Evolutionary conservation across 2,113 vertebrate species (phyloP).

Genomic region (Saimiri boliviensis): DNA sequence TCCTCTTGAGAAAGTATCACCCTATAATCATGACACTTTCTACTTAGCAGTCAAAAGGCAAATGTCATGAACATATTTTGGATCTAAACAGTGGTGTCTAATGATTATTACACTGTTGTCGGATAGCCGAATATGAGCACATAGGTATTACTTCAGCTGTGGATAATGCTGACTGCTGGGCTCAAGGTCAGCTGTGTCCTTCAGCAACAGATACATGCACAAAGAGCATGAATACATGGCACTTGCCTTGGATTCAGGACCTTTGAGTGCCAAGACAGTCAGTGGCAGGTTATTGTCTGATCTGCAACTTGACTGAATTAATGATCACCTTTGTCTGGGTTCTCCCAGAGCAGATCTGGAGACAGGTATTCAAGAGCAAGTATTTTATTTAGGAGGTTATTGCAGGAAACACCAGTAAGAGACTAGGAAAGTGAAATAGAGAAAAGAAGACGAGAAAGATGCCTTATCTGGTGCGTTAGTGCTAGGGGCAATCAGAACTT

Average conservation of each 20-base stretch:
- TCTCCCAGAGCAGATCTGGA: slow-evolving; percentile 3
- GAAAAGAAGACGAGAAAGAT: not conserved
- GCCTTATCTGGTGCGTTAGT: not conserved
- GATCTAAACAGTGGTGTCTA: not conserved
- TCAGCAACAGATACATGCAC: not conserved
- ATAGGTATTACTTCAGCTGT: not conserved
- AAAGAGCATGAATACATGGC: not conserved
- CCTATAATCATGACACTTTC: slow-evolving; percentile 3
- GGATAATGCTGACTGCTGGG: not conserved
- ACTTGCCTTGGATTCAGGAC: not conserved
- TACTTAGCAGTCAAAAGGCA: slow-evolving; percentile 25
- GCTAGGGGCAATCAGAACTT: not conserved
- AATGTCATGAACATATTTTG: slow-evolving; percentile 1
- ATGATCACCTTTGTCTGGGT: not conserved
- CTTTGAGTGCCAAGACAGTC: not conserved
- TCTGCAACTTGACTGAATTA: not conserved
- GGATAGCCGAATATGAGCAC: not conserved
- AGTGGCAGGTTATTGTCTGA: not conserved
- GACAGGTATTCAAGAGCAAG: not conserved
- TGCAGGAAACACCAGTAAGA: not conserved
- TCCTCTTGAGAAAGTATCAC: slow-evolving; percentile 8
- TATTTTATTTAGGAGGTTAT: not conserved
- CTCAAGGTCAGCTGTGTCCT: not conserved
- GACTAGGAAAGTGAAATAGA: slow-evolving; percentile 4
- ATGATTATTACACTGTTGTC: not conserved